Percentiles rank a stretch among this genome's conserved stretches.
phyloP scores from a whole-genome alignment of 2,888 invertebrate species.

The Epinotia demarniana region DNA sequence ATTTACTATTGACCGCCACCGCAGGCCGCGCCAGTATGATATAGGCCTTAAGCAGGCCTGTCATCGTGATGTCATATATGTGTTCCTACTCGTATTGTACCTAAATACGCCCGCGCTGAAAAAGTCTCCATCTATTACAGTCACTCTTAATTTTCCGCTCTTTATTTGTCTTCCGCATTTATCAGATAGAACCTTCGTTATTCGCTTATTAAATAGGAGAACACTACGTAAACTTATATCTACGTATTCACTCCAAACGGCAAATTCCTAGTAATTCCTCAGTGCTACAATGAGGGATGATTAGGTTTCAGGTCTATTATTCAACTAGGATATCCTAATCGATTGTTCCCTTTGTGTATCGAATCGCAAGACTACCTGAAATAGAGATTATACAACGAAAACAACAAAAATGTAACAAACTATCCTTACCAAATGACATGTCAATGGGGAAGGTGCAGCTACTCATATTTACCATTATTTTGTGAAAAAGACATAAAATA shows the following conservation, averaged over 20 bases:
- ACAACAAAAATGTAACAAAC: not conserved
- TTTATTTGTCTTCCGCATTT: constrained; percentile 2
- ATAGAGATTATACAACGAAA: not conserved
- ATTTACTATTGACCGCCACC: too few relatives aligned
- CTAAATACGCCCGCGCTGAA: not conserved
- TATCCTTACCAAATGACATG: not conserved
- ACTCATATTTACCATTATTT: too few relatives aligned
- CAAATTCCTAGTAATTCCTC: not conserved
- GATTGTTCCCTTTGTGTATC: not conserved
- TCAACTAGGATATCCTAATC: not conserved
- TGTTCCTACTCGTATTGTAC: too few relatives aligned
- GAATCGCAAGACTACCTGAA: not conserved
- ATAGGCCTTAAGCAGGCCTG: not conserved
- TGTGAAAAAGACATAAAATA: too few relatives aligned
- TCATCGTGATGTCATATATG: not conserved
- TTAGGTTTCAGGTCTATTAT: not conserved
- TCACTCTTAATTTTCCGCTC: constrained; percentile 18
- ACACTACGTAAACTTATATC: not conserved
- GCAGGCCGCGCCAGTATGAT: not conserved
- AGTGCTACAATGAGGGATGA: not conserved
- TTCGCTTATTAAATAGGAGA: not conserved
- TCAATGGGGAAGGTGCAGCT: too few relatives aligned
- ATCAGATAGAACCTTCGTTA: not conserved
- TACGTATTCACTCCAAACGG: too few relatives aligned
- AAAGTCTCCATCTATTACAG: not conserved